These are phyloP conservation scores for Anthopleura xanthogrammica DNA, from an alignment of 92 coral and sea anemone species.

Conservation along the genomic window DNA sequence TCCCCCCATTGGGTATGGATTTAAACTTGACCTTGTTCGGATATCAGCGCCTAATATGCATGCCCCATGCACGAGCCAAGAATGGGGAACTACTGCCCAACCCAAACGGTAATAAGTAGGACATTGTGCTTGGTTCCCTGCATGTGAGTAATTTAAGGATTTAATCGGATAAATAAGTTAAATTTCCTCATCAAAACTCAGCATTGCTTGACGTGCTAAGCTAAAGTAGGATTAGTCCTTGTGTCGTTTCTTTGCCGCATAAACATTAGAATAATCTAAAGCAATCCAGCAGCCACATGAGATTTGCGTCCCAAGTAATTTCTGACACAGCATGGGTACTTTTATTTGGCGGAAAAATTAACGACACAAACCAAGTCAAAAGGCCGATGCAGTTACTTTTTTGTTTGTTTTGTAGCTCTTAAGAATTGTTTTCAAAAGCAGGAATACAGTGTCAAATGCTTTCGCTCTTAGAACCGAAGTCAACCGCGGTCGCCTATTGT, in stretches of 20 bases:
- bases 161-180: not conserved
- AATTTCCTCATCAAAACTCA: not conserved
- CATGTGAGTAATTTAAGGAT: not conserved
- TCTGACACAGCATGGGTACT: not conserved
- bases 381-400: not conserved
- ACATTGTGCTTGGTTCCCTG: not conserved
- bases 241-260: constrained; percentile 1
- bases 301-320: not conserved
- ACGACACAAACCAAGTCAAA: not conserved
- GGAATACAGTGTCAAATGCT: too few species aligned
- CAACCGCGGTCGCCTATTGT: too few species aligned
- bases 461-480: too few species aligned
- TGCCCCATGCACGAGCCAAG: not conserved
- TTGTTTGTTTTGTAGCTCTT: not conserved
- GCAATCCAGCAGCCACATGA: not conserved
- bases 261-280: not conserved
- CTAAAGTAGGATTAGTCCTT: not conserved
- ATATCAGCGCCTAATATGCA: not conserved
- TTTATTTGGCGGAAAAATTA: not conserved
- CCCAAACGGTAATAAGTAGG: not conserved
- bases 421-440: too few species aligned
- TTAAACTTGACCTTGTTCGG: not conserved
- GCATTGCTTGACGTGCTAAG: not conserved
- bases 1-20: not conserved
- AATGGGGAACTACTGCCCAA: not conserved